phyloP scores from a whole-genome alignment of 2,888 invertebrate species.

The Aphrophora alni region DNA sequence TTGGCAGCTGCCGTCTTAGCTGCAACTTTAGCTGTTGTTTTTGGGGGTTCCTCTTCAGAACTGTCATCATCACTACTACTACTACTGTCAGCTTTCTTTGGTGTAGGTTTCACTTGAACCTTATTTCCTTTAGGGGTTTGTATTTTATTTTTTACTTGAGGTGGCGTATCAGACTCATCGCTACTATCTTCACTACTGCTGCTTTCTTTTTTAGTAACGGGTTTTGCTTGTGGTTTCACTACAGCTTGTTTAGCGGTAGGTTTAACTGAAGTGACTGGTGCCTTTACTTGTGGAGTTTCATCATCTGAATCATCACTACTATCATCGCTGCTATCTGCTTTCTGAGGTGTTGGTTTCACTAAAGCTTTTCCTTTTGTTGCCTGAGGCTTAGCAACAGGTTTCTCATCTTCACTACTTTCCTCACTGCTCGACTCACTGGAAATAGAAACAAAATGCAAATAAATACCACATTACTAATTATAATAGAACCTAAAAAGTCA shows the following conservation, averaged over 20 bases:
- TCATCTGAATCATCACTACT: conserved; percentile 12
- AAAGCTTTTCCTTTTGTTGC: conserved; percentile 45
- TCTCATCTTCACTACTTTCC: conserved; percentile 27
- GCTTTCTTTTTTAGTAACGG: conserved; percentile 54
- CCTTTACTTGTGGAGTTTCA: neutral
- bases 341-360: conserved; percentile 42
- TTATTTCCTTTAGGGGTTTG: neutral
- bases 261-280: neutral
- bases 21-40: neutral
- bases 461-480: neutral
- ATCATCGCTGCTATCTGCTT: conserved; percentile 34
- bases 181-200: conserved; percentile 58
- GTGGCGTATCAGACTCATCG: conserved; percentile 53
- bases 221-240: conserved; percentile 16
- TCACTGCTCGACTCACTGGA: conserved; percentile 24
- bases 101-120: conserved; percentile 1
- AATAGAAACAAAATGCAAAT: neutral
- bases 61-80: conserved; percentile 56
- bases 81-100: conserved; percentile 48
- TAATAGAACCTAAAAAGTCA: too few species aligned
- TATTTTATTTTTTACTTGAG: neutral
- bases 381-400: conserved; percentile 22
- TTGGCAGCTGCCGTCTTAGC: neutral
- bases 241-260: neutral
- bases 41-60: neutral